These are phyloP conservation scores for Acleris sparsana DNA, from an alignment of 2,888 invertebrate genomes.

Conservation along the genomic window DNA sequence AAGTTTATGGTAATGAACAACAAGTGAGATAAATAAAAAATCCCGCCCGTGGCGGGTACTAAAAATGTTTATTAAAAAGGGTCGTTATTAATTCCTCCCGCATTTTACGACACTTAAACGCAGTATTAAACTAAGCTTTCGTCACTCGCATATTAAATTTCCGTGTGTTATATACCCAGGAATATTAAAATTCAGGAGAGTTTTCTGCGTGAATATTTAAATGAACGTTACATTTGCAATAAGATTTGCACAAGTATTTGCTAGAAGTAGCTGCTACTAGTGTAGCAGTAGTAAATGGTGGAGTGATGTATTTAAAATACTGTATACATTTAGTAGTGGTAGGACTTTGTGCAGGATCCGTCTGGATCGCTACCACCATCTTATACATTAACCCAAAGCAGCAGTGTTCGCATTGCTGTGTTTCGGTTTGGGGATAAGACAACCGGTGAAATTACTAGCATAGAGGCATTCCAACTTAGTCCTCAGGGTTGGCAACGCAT, in stretches of 20 bases:
- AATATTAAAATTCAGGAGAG: constrained; percentile 3
- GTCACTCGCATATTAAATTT: not conserved
- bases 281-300: too few species aligned
- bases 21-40: constrained; percentile 24
- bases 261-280: too few species aligned
- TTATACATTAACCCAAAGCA: too few species aligned
- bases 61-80: constrained; percentile 29
- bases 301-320: too few species aligned
- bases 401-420: too few species aligned
- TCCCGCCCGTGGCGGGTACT: constrained; percentile 8
- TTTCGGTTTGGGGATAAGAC: too few species aligned
- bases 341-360: too few species aligned
- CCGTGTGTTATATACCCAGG: constrained; percentile 3
- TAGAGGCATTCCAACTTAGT: too few species aligned
- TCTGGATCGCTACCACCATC: too few species aligned
- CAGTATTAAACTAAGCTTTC: constrained; percentile 1
- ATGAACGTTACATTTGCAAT: not conserved
- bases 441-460: too few species aligned
- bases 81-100: constrained; percentile 5
- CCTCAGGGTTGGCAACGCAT: too few species aligned
- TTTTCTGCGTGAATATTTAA: constrained; percentile 3
- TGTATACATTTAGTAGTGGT: too few species aligned
- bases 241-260: not conserved
- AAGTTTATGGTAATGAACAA: constrained; percentile 12
- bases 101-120: constrained; percentile 1